Evolutionary conservation across 64 coral and sea anemone species (phyloP).

Genomic region (Porites australiensis): DNA sequence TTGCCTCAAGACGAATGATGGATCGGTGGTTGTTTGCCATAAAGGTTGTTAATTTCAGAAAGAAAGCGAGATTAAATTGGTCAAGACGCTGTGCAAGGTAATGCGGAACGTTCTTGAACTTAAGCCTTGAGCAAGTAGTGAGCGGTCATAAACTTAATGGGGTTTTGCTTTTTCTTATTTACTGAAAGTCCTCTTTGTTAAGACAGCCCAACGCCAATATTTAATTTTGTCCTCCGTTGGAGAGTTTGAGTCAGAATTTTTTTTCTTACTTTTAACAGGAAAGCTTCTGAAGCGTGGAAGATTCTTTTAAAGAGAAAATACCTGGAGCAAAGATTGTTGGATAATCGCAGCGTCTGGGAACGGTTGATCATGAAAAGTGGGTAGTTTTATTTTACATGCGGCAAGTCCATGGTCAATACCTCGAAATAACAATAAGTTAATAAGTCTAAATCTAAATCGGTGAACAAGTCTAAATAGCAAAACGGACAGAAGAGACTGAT

Average conservation of each 20-base stretch:
- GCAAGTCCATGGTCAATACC: too few species aligned
- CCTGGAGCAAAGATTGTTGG: constrained; percentile 72
- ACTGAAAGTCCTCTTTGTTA: too few species aligned
- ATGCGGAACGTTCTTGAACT: neutral
- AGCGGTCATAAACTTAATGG: too few species aligned
- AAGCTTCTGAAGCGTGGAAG: constrained; percentile 88
- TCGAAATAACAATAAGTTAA: too few species aligned
- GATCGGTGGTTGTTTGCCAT: constrained; percentile 91
- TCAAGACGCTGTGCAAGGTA: constrained; percentile 77
- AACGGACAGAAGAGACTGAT: too few species aligned
- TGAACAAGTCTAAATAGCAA: too few species aligned
- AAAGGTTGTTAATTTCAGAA: constrained; percentile 80
- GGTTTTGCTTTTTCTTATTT: too few species aligned
- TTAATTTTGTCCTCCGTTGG: neutral
- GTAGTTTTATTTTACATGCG: neutral
- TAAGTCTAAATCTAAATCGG: too few species aligned
- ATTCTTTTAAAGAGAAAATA: constrained; percentile 75
- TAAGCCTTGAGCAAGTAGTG: too few species aligned
- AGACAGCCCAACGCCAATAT: too few species aligned
- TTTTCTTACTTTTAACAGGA: constrained; percentile 36
- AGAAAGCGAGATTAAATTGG: constrained; percentile 77
- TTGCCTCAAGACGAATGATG: constrained; percentile 46
- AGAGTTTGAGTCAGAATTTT: neutral
- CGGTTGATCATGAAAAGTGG: constrained; percentile 72
- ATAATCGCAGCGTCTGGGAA: constrained; percentile 68